These are phyloP conservation scores for Eulemur rubriventer DNA, from an alignment of 2,797 vertebrate genomes.

Conservation along the genomic window DNA sequence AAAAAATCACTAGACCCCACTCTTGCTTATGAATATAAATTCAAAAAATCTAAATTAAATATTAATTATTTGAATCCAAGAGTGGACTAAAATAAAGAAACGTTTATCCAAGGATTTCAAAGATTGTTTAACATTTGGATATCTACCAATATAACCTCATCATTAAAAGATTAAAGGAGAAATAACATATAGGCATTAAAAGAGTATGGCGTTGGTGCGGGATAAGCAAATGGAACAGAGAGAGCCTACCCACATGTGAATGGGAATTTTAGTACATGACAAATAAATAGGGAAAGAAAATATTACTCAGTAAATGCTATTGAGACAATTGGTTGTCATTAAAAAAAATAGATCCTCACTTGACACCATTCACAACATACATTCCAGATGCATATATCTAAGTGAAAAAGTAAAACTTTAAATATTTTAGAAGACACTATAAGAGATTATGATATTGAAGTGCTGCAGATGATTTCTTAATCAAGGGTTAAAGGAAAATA, in stretches of 20 bases:
- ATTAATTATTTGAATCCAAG: background rate
- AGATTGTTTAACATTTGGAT: background rate
- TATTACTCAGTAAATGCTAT: background rate
- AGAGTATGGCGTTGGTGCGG: background rate
- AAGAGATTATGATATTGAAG: background rate
- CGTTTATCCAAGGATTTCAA: background rate
- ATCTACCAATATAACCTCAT: background rate
- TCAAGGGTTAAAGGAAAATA: background rate
- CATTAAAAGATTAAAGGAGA: background rate
- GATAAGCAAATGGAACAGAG: background rate
- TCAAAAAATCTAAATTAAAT: background rate
- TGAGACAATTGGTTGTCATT: background rate
- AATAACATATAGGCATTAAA: background rate
- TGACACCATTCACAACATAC: background rate
- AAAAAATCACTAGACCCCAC: background rate
- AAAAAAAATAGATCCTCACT: background rate
- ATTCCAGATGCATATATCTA: background rate
- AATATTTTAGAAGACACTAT: background rate
- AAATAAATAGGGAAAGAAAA: background rate
- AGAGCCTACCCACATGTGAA: background rate
- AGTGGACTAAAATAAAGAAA: background rate
- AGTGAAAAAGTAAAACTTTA: slow-evolving; percentile 18
- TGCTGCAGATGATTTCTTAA: background rate
- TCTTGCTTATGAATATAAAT: background rate
- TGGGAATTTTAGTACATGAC: background rate